A percentile compares a stretch with the other conserved stretches of the same genome.
phyloP scores from a whole-genome alignment of 2,797 vertebrate species.

The Eleutherodactylus coqui region DNA sequence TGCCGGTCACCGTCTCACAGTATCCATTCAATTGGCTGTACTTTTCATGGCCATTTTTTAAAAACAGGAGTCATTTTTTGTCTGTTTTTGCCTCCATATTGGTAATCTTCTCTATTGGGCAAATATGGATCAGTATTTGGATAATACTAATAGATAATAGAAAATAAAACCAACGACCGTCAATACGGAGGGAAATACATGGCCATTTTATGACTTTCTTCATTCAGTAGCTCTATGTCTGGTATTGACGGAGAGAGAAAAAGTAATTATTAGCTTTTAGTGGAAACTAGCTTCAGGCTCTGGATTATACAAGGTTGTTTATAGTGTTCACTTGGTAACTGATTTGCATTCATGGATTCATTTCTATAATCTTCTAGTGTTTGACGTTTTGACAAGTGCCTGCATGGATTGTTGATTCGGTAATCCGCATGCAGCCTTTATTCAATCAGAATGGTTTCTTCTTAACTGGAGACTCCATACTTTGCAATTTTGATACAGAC shows the following conservation, averaged over 20 bases:
- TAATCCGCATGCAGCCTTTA: conserved; percentile 58
- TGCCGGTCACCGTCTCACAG: too few species aligned
- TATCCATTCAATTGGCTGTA: too few species aligned
- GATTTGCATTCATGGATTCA: conserved; percentile 61
- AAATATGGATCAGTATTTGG: too few species aligned
- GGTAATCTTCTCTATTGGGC: too few species aligned
- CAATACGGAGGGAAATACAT: too few species aligned
- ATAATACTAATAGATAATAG: too few species aligned
- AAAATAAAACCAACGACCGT: too few species aligned
- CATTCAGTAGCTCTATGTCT: conserved; percentile 33
- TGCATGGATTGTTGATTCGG: conserved; percentile 46
- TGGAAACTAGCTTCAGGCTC: conserved; percentile 61
- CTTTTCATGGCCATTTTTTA: too few species aligned
- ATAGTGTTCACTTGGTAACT: conserved; percentile 53
- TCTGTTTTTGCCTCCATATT: too few species aligned
- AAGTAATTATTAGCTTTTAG: conserved; percentile 69
- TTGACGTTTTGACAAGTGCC: conserved; percentile 53
- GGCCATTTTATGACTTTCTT: conserved; percentile 7
- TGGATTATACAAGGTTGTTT: conserved; percentile 51
- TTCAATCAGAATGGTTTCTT: conserved; percentile 44
- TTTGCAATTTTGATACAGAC: background rate
- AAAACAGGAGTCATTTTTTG: too few species aligned
- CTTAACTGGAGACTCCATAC: conserved; percentile 40
- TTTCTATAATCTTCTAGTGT: conserved; percentile 41
- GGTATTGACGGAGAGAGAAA: conserved; percentile 67